Evolutionary conservation across 53 echinoderm and acorn worm species (phyloP), one percentile per base, ranked within the genome.

Genomic region (Arbacia lixula): DNA sequence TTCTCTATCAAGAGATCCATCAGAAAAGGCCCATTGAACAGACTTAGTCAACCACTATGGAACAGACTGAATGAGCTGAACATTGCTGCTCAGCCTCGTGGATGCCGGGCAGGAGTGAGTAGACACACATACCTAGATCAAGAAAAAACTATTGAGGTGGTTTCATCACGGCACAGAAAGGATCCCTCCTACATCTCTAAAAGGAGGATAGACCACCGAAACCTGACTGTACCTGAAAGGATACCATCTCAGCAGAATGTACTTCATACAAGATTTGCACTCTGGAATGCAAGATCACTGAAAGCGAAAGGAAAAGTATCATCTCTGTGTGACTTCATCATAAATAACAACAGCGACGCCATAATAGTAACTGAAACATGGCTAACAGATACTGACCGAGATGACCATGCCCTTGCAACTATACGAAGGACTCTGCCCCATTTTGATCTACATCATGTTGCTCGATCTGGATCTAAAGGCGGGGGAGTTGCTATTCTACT

Each of bases 201-300:
- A 10, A 46, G 46, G 46, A 46, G 46, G 46, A 46, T 46, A 46
- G 46, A 46, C 46, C 6, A 46, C 46, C 46, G 46, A 14, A 46
- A 46, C 46, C 46, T 46, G 46, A 46, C 6, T 8, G 46, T 46
- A 46, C 46, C 46, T 46, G 46, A 46, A 46, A 46, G 46, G 46
- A 46, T 46, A 46, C 46, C 46, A 46, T 46, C 46, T 14, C 46
- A 46, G 46, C 46, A 46, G 46, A 46, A 46, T 46, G 46, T 46
- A 46, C 46, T 46, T 46, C 46, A 8, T 46, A 46, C 46, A 14
- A 46, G 46, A 3, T 36, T 42, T 69, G 69, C 30, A 69, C 43
- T 69, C 6, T 69, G 69, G 69, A 69, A 69, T 69, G 69, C 69
- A 10, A 27, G 69, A 1, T 69, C 69, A 4, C 36, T 69, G 3